Conservation (phyloP, 1,140 invertebrate genomes). For the Drosophila sp. region DNA sequence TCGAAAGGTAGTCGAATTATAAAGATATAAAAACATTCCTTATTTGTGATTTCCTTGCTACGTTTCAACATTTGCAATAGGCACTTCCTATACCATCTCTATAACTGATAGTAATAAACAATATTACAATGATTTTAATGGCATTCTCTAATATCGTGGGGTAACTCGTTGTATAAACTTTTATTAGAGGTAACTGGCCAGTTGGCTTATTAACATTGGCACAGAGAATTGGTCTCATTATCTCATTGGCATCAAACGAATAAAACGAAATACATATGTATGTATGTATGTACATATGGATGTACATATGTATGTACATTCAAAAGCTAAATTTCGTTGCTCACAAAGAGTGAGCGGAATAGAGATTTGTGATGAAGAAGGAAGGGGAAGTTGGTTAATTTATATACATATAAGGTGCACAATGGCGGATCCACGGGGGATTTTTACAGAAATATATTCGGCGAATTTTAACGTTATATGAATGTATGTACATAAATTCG, state of each 20-base stretch:
- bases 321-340: slow-evolving; percentile 66
- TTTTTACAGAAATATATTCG: too few relatives aligned
- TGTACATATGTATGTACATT: too few relatives aligned
- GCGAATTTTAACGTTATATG: neutral
- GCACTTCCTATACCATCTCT: too few relatives aligned
- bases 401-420: neutral
- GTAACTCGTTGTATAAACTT: neutral
- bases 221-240: slow-evolving; percentile 15
- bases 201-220: slow-evolving; percentile 61
- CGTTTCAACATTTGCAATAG: too few relatives aligned
- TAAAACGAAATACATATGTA: slow-evolving; percentile 40
- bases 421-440: too few relatives aligned
- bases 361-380: slow-evolving; percentile 17
- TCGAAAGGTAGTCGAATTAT: too few relatives aligned
- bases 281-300: too few relatives aligned
- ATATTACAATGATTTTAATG: neutral
- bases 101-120: too few relatives aligned
- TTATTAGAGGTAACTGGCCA: slow-evolving; percentile 15
- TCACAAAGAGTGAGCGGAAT: slow-evolving; percentile 1
- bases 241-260: slow-evolving; percentile 10
- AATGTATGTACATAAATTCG: neutral
- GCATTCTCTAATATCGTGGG: slow-evolving; percentile 9
- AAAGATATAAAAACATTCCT: too few relatives aligned
- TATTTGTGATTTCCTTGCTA: too few relatives aligned
- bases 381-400: neutral